Conservation (phyloP, 2,113 vertebrate species). For the Anolis carolinensis region DNA sequence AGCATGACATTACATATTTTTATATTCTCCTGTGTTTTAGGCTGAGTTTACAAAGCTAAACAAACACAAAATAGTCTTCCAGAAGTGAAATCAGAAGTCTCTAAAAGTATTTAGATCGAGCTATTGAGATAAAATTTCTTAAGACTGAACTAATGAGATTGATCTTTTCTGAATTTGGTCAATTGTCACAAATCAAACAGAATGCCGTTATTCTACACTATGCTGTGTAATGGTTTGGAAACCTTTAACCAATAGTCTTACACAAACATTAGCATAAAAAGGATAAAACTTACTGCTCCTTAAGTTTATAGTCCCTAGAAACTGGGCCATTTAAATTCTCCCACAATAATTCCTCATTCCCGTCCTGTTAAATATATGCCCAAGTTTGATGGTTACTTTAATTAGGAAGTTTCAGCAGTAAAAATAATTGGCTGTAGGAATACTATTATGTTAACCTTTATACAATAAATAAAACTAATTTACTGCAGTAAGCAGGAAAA, state of each 20-base stretch:
- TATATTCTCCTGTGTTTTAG: not conserved
- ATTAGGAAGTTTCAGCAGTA: not conserved
- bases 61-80: not conserved
- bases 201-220: not conserved
- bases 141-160: not conserved
- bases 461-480: not conserved
- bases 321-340: not conserved
- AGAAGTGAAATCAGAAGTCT: not conserved
- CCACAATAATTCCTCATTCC: not conserved
- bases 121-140: not conserved
- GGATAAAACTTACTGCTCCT: not conserved
- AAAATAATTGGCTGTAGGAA: not conserved
- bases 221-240: not conserved
- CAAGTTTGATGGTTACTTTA: not conserved
- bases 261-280: not conserved
- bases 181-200: not conserved
- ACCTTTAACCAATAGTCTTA: not conserved
- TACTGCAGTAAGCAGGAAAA: not conserved
- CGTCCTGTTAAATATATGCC: not conserved
- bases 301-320: not conserved
- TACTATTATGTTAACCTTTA: not conserved
- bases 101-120: not conserved
- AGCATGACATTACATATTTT: not conserved
- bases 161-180: not conserved
- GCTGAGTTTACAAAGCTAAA: not conserved